Evolutionary conservation across 2,113 vertebrate species (phyloP).

Genomic region (Nettapus auritus): DNA sequence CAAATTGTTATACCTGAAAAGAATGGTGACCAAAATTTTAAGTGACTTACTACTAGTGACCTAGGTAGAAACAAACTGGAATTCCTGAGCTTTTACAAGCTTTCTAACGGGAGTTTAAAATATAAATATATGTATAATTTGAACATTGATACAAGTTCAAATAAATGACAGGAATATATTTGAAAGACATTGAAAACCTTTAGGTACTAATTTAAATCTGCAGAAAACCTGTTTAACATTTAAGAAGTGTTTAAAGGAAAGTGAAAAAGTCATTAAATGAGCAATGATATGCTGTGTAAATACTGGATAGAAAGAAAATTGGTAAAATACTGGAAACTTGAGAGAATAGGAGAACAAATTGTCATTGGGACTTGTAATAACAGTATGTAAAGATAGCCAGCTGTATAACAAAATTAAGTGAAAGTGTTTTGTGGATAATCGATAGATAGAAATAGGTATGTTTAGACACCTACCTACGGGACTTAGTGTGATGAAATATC

Average conservation of each 20-base stretch:
- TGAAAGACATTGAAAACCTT: neutral
- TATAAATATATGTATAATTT: neutral
- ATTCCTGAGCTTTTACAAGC: neutral
- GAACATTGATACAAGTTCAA: neutral
- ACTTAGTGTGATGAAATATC: neutral
- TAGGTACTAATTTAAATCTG: neutral
- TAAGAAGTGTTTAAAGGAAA: neutral
- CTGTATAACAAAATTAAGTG: neutral
- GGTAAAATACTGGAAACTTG: neutral
- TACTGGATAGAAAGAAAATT: neutral
- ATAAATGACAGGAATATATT: neutral
- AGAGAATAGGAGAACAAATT: neutral
- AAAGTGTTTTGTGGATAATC: neutral
- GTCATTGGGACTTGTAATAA: neutral
- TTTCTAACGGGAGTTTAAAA: neutral
- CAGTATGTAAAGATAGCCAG: neutral
- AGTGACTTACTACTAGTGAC: neutral
- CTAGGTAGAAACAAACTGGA: neutral
- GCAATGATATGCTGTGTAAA: neutral
- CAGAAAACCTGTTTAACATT: neutral
- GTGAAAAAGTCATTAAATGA: neutral
- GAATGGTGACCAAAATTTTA: neutral
- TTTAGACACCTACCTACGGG: neutral
- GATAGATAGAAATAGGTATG: neutral
- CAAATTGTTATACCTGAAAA: neutral